phyloP scores from a whole-genome alignment of 37 sponge, comb jelly and placozoan genomes.

The Oopsacas minuta region DNA sequence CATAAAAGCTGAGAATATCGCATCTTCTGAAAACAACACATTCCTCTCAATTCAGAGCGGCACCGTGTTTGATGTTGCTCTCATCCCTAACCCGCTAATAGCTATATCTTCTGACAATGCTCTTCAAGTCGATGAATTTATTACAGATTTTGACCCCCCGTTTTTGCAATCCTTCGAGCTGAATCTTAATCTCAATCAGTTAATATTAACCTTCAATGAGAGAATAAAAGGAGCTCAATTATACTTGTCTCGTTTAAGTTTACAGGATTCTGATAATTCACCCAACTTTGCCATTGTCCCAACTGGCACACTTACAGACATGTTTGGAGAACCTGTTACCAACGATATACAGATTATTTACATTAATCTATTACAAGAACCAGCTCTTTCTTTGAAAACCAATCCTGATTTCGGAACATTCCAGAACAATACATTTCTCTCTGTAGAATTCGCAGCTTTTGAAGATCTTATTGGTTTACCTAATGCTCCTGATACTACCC shows the following conservation, averaged over 20 bases:
- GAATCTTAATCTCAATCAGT: conserved; percentile 47
- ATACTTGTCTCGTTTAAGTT: conserved; percentile 25
- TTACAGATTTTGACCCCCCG: conserved; percentile 53
- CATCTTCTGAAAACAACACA: conserved; percentile 39
- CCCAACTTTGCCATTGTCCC: neutral
- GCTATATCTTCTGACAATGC: conserved; percentile 79
- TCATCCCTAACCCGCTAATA: conserved; percentile 40
- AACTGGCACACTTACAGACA: neutral
- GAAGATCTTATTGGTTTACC: conserved; percentile 39
- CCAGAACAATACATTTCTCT: neutral
- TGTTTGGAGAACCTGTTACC: neutral
- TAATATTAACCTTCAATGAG: conserved; percentile 48
- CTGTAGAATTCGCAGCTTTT: neutral
- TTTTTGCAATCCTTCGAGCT: conserved; percentile 35
- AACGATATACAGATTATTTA: neutral
- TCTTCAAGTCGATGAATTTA: conserved; percentile 32
- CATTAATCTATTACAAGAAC: neutral
- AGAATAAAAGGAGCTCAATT: conserved; percentile 37
- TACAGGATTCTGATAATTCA: conserved; percentile 18
- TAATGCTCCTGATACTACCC: neutral
- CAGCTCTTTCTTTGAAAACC: neutral
- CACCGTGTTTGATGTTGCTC: conserved; percentile 52
- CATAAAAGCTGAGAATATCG: conserved; percentile 28
- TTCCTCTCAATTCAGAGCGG: conserved; percentile 30
- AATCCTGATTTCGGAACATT: neutral